Base-by-base conservation (phyloP, 1,140 invertebrate species). In the Papilio dardanus region DNA sequence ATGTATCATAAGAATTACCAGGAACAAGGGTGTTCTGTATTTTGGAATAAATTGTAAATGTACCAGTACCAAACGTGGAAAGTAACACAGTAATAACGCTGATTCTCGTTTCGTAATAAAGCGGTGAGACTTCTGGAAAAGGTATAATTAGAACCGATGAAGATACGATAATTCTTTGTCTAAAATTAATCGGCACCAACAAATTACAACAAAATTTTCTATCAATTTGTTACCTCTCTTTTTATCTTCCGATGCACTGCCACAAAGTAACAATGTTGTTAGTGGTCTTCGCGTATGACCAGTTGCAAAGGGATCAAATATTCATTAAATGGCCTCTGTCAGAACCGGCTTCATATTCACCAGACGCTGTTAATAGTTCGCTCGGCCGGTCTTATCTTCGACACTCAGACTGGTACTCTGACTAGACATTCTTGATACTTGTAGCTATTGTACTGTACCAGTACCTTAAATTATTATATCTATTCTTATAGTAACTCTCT, bases 301-400 rank as follows among this genome's bases (percentile, higher is more conserved):
- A 83, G 81, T 81, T 89, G 84, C 87, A 87, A 81, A 81, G 76
- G 74, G 84, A 88, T 90, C 88, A 87, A 91, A 90, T 88, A 91
- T 91, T 91, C 88, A 91, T 91, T 90, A 91, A 88, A 89, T 85
- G 81, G 86, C 82, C 81, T 71, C 83, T 80, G 79, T 79, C 82
- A 79, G 79, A 79, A 79, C 81, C 79, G 80, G 82, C 81, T 90
- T 88, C 87, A 88, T 90, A 92, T 92, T 90, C 88, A 86, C 77
- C 76, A 83, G 85, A 85, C 88, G 84, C 86, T 89, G 86, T 89
- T 92, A 92, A 91, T 91, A 92, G 89, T 86, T 88, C 86, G 83
- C 83, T 79, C 82, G 82, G 81, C 81, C 82, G 81, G 86, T 81
- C 84, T 90, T 92, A 90, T 90, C 88, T 88, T 86, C 85, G 80